Percentiles rank a stretch among this genome's conserved stretches.
phyloP scores from a whole-genome alignment of 2,113 vertebrate species.

The Myanophis thanlyinensis region DNA sequence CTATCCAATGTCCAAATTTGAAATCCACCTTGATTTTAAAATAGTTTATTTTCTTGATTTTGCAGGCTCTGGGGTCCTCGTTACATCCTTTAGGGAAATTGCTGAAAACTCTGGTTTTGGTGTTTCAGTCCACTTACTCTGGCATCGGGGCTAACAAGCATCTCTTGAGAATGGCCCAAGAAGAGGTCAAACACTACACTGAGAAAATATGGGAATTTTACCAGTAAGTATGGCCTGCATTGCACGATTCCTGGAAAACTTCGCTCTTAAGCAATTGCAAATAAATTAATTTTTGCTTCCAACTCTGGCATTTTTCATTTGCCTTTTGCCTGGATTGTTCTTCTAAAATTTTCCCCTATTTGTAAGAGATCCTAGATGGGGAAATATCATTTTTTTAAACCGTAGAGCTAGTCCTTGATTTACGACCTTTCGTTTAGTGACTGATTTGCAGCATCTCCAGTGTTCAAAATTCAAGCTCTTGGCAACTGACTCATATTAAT shows the following conservation, averaged over 20 bases:
- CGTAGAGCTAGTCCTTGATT: neutral
- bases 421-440: neutral
- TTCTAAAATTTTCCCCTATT: neutral
- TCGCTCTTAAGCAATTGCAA: no score
- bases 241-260: neutral
- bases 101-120: constrained; percentile 52
- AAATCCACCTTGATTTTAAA: neutral
- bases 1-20: neutral
- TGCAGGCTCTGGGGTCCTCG: constrained; percentile 65
- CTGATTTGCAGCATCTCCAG: neutral
- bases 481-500: neutral
- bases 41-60: neutral
- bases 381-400: neutral
- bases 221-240: constrained; percentile 53
- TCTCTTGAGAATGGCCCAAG: constrained; percentile 73
- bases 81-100: constrained; percentile 74
- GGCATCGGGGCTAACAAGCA: constrained; percentile 72
- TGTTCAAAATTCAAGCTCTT: neutral
- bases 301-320: neutral
- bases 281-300: neutral
- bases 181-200: constrained; percentile 72
- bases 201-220: constrained; percentile 71
- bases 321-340: neutral
- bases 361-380: neutral
- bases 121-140: constrained; percentile 72